These are phyloP conservation scores for Leptinotarsa undecemlineata DNA, from an alignment of 1,140 invertebrate genomes.

Conservation along the genomic window DNA sequence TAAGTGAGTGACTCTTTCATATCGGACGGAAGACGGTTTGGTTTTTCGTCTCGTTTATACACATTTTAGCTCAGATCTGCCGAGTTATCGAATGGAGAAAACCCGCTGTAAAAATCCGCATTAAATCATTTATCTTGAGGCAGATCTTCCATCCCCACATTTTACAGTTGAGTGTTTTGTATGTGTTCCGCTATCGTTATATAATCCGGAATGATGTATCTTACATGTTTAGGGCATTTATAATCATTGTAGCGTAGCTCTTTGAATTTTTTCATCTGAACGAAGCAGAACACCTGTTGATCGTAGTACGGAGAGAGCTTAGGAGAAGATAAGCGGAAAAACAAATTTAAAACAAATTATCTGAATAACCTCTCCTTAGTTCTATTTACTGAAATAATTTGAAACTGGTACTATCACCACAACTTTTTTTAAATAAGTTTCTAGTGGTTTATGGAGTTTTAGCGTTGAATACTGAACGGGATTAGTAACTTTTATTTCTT, in stretches of 20 bases:
- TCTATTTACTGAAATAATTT: constrained; percentile 6
- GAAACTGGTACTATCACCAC: not conserved
- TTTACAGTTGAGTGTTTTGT: constrained; percentile 26
- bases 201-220: constrained; percentile 8
- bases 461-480: constrained; percentile 12
- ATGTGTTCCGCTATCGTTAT: constrained; percentile 1
- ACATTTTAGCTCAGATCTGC: constrained; percentile 14
- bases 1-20: not conserved
- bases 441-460: not conserved
- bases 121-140: not conserved
- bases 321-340: constrained; percentile 3
- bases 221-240: constrained; percentile 14
- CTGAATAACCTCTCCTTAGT: constrained; percentile 17
- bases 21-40: not conserved
- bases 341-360: constrained; percentile 14
- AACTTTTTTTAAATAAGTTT: not conserved
- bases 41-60: not conserved
- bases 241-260: constrained; percentile 13
- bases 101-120: constrained; percentile 20
- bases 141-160: constrained; percentile 20
- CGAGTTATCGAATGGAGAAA: constrained; percentile 9
- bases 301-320: constrained; percentile 1
- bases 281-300: constrained; percentile 9
- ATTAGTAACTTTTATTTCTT: not conserved
- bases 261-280: constrained; percentile 4